Evolutionary conservation across 1,140 invertebrate species (phyloP).

Genomic region (Papilio helenus): DNA sequence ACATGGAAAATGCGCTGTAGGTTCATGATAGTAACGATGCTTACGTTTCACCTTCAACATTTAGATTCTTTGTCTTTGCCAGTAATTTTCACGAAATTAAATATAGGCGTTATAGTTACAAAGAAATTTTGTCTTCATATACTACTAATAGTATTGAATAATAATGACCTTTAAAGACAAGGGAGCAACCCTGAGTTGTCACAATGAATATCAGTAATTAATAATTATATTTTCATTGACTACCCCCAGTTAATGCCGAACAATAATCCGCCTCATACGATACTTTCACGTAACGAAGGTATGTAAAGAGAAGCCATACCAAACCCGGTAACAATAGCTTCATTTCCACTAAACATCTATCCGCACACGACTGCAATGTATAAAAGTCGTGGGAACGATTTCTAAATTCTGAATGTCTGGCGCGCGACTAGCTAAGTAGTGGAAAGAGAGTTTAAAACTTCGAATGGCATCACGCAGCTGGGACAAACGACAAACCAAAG

Average conservation of each 20-base stretch:
- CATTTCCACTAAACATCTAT: not conserved
- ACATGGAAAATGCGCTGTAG: not conserved
- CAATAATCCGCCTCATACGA: not conserved
- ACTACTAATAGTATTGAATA: no score
- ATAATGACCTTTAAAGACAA: not conserved
- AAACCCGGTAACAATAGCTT: not conserved
- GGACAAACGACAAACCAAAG: not conserved
- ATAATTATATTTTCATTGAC: not conserved
- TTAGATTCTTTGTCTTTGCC: no score
- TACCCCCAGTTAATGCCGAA: not conserved
- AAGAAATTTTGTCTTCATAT: not conserved
- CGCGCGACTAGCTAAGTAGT: no score
- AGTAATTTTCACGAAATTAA: no score
- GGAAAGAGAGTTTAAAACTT: not conserved
- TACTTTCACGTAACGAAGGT: slow-evolving; percentile 5
- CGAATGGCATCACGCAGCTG: not conserved
- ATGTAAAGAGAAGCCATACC: not conserved
- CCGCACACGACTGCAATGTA: not conserved
- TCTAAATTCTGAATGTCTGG: not conserved
- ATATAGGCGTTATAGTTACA: no score
- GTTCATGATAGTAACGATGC: not conserved
- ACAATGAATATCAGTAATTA: not conserved
- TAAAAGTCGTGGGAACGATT: not conserved
- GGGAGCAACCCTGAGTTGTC: not conserved
- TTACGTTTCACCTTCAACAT: no score